phyloP scores from a whole-genome alignment of 2,888 invertebrate species.

The Portevinia maculata region DNA sequence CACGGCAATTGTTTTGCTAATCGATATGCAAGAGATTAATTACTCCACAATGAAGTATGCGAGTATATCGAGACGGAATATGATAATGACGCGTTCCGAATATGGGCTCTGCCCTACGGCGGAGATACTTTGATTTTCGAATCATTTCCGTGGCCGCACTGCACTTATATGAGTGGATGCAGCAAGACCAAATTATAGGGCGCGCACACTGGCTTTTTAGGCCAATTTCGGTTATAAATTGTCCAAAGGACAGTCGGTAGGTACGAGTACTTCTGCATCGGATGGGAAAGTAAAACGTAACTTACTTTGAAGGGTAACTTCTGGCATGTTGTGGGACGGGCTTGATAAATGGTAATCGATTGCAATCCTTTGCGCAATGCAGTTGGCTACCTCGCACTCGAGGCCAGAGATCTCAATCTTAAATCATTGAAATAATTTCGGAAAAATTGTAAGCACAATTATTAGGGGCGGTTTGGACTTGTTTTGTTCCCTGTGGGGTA shows the following conservation, averaged over 20 bases:
- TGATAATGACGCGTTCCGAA: constrained; percentile 53
- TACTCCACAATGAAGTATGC: not conserved
- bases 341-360: constrained; percentile 25
- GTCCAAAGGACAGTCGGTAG: constrained; percentile 17
- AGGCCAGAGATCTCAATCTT: constrained; percentile 38
- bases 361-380: constrained; percentile 32
- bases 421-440: constrained; percentile 43
- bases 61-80: not conserved
- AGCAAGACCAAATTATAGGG: constrained; percentile 57
- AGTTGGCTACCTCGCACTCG: constrained; percentile 1
- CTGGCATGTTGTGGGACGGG: constrained; percentile 38
- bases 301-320: constrained; percentile 36
- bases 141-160: constrained; percentile 48
- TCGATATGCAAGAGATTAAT: constrained; percentile 52
- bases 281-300: constrained; percentile 41
- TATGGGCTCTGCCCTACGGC: constrained; percentile 43
- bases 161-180: not conserved
- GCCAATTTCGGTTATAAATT: constrained; percentile 51
- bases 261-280: no score
- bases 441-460: constrained; percentile 5
- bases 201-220: constrained; percentile 25
- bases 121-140: constrained; percentile 44
- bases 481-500: no score
- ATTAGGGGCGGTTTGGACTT: no score
- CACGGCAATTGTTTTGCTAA: constrained; percentile 52